phyloP scores from a whole-genome alignment of 2,797 vertebrate genomes.

The Clarias pachynema region DNA sequence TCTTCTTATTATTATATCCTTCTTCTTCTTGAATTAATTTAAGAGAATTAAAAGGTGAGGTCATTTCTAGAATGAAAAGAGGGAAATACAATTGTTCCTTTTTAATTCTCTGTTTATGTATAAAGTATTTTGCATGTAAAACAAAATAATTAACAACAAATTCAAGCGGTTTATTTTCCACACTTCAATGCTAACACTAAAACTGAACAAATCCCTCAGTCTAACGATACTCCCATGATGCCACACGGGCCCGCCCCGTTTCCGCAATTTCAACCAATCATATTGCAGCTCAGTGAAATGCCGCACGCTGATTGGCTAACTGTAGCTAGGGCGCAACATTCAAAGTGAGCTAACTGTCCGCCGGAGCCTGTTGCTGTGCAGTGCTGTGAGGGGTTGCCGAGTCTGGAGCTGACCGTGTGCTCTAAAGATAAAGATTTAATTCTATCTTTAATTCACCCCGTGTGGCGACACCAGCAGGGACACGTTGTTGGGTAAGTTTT shows the following conservation, averaged over 20 bases:
- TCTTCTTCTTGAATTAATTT: too few species aligned
- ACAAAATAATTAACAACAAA: too few species aligned
- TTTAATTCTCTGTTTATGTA: too few species aligned
- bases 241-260: constrained; percentile 2
- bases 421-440: background rate
- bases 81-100: too few species aligned
- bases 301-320: constrained; percentile 45
- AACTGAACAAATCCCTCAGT: background rate
- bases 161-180: too few species aligned
- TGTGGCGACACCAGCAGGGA: background rate
- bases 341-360: constrained; percentile 44
- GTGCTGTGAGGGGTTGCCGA: background rate
- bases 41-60: too few species aligned
- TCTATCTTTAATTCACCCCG: background rate
- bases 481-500: background rate
- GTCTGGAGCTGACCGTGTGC: background rate
- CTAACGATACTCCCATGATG: background rate
- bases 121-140: too few species aligned
- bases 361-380: background rate
- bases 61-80: too few species aligned
- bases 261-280: constrained; percentile 30
- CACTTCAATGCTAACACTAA: too few species aligned
- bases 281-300: background rate
- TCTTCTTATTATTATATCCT: too few species aligned
- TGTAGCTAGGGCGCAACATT: constrained; percentile 41